Conservation (phyloP, 1,140 invertebrate species). For the Drosophila santomea region DNA sequence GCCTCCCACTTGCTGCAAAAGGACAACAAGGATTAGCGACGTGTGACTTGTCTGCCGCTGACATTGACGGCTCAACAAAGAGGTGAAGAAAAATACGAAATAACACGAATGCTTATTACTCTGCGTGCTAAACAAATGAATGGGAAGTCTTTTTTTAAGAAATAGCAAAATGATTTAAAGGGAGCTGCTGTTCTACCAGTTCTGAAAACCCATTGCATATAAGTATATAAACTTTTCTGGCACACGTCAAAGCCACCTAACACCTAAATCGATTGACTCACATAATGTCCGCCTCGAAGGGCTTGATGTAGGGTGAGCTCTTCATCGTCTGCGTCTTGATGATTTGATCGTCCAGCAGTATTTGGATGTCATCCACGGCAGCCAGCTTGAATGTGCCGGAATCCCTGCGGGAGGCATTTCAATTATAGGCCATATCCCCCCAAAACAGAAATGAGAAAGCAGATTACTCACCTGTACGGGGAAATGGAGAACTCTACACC, state of each 20-base stretch:
- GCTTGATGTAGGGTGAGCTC: slow-evolving; percentile 98
- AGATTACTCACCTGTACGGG: slow-evolving; percentile 67
- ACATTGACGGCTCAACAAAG: slow-evolving; percentile 41
- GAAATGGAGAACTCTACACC: slow-evolving; percentile 91
- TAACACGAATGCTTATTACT: background rate
- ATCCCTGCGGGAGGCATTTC: slow-evolving; percentile 87
- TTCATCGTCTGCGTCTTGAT: slow-evolving; percentile 99
- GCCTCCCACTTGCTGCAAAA: slow-evolving; percentile 89
- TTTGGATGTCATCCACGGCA: slow-evolving; percentile 97
- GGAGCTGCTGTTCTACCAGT: background rate
- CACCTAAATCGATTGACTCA: slow-evolving; percentile 84
- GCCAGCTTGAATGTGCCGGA: slow-evolving; percentile 96
- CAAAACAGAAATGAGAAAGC: background rate
- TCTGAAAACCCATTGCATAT: too few species aligned
- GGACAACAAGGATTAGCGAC: slow-evolving; percentile 37
- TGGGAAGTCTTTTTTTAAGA: background rate
- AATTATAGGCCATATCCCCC: slow-evolving; percentile 55
- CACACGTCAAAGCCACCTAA: background rate
- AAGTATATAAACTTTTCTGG: background rate
- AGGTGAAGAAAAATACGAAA: slow-evolving; percentile 1
- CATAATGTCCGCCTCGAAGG: slow-evolving; percentile 93
- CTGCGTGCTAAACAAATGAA: slow-evolving; percentile 1
- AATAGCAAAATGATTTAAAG: background rate
- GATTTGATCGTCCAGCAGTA: slow-evolving; percentile 97
- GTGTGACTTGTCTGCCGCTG: slow-evolving; percentile 26